These are phyloP conservation scores for Anguilla japonica DNA, from an alignment of 2,113 vertebrate genomes.

Conservation along the genomic window DNA sequence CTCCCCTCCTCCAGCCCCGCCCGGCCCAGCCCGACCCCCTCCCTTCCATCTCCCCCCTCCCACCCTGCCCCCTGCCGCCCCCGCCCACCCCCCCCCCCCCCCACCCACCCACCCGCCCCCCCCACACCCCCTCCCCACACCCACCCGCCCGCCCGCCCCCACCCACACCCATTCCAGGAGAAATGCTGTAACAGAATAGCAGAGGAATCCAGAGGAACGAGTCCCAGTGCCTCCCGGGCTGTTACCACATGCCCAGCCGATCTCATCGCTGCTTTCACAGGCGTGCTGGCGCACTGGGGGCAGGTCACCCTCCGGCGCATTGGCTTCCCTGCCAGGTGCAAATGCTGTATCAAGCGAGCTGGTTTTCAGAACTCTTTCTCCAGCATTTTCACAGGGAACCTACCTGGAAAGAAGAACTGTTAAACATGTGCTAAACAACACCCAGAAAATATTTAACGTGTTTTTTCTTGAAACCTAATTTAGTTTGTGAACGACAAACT, in stretches of 20 bases:
- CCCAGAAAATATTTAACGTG: neutral
- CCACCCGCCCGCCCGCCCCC: slow-evolving; percentile 27
- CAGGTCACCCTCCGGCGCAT: neutral
- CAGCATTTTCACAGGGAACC: no score
- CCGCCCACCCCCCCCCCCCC: neutral
- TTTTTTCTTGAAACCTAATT: neutral
- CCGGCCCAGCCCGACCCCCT: slow-evolving; percentile 38
- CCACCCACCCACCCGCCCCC: no score
- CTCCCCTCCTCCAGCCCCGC: neutral
- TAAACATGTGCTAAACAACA: no score
- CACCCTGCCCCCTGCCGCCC: slow-evolving; percentile 22
- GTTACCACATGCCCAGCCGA: neutral
- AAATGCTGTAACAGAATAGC: slow-evolving; percentile 41
- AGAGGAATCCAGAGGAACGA: slow-evolving; percentile 58
- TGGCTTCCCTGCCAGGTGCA: neutral
- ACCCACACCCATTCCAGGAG: slow-evolving; percentile 34
- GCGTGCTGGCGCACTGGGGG: neutral
- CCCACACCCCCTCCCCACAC: no score
- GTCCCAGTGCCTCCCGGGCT: slow-evolving; percentile 39
- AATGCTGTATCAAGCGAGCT: neutral
- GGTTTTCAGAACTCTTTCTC: neutral
- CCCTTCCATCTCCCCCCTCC: neutral
- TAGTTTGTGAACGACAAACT: neutral
- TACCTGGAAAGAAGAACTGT: no score
- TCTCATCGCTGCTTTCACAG: neutral